These are phyloP conservation scores for Bovichtus variegatus DNA, from an alignment of 2,797 vertebrate genomes.

Conservation along the genomic window DNA sequence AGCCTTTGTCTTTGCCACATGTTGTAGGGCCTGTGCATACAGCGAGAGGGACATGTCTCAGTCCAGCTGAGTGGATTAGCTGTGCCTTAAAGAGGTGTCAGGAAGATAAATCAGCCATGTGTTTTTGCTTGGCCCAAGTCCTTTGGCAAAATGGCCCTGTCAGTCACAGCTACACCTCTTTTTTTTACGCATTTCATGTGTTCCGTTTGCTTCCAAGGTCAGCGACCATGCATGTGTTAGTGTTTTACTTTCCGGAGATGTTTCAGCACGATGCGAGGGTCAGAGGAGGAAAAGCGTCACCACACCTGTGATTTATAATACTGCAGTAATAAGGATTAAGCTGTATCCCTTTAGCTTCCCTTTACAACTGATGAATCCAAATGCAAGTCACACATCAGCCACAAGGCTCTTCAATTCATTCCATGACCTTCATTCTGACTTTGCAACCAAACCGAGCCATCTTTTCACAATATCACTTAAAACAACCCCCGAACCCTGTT, in stretches of 20 bases:
- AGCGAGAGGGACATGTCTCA: conserved; percentile 19
- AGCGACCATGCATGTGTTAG: conserved; percentile 31
- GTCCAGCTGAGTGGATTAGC: conserved; percentile 78
- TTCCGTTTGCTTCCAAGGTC: conserved; percentile 47
- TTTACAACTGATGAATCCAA: conserved; percentile 8
- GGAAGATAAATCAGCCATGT: conserved; percentile 80
- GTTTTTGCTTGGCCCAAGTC: conserved; percentile 64
- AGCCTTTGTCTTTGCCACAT: not conserved
- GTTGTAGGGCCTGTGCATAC: not conserved
- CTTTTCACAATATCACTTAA: conserved; percentile 12
- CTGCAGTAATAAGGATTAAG: not conserved
- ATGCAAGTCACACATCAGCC: not conserved
- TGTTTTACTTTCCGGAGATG: conserved; percentile 14
- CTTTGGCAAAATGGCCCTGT: conserved; percentile 65
- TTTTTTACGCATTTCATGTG: conserved; percentile 31
- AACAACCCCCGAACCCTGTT: conserved; percentile 16
- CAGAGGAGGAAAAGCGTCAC: not conserved
- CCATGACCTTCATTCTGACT: not conserved
- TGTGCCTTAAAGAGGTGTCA: conserved; percentile 80
- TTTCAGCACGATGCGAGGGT: conserved; percentile 47
- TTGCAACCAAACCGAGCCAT: not conserved
- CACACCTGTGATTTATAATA: conserved; percentile 4
- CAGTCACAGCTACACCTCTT: conserved; percentile 67
- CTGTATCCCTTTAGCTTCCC: not conserved
- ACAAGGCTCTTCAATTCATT: not conserved